Evolutionary conservation across 1,140 invertebrate species (phyloP), one percentile per base, ranked within the genome.

Genomic region (Andrena cerasifolii): DNA sequence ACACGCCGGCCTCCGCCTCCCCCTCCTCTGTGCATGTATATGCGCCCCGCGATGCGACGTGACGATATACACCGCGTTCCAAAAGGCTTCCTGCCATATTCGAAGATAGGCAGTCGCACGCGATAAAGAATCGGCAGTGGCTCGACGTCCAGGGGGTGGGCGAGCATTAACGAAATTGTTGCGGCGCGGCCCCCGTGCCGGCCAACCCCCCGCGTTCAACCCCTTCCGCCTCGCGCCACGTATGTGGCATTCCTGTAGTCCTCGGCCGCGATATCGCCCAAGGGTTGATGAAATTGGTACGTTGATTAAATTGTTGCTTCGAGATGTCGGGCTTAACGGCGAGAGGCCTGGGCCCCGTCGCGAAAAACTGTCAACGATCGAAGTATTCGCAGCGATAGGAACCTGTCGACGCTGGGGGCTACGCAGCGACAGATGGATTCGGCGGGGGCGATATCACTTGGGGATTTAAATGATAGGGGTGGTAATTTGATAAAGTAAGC

Each of bases 251-350:
- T 83, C 81, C 80, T 82, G 79, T 78, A 80, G 79, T 82, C 67
- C 63, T 58, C 33, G 24, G 26, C 36, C 62, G 67, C 79, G 73
- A 63, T 82, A 83, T 82, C 81, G 80, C 67, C 73, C 73, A 77
- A 77, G 80, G 80, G 80, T 82, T 82, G 80, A 83, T 83, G 80
- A 83, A 83, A 83, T 83, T 83, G 80, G 79, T 76, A 80, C 80
- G 80, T 80, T 83, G 80, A 83, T 83, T 83, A 83, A 83, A 83
- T 83, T 83, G 80, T 83, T 83, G 79, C 80, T 66, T 47, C 40
- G 40, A 75, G 51, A 62, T 56, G 73, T 75, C 73, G 16, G 43
- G 21, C 45, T 3, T 16, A 12, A 18, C 28, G 28, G 31, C 54
- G 62, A 31, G 45, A 66, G 58, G 14, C 63, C 70, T 18, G 33